These are phyloP conservation scores for Bufo gargarizans DNA, from an alignment of 2,113 vertebrate genomes.

Conservation along the genomic window DNA sequence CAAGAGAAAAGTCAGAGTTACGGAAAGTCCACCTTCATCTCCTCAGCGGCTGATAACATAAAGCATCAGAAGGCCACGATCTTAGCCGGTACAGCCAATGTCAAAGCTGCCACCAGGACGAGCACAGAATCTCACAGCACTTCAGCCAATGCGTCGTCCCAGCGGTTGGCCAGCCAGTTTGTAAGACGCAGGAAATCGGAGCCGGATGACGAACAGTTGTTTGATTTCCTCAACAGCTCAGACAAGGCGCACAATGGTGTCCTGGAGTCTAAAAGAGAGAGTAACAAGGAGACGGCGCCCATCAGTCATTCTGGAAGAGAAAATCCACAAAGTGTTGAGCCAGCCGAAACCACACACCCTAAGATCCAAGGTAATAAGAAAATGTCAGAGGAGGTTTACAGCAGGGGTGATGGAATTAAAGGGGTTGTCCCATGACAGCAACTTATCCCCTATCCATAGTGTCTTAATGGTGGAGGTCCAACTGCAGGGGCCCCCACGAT, in stretches of 20 bases:
- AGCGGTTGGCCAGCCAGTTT: conserved; percentile 82
- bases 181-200: conserved; percentile 90
- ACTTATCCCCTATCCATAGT: too few relatives aligned
- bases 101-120: conserved; percentile 67
- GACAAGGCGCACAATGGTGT: conserved; percentile 82
- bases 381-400: too few relatives aligned
- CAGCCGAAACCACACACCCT: conserved; percentile 74
- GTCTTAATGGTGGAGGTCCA: too few relatives aligned
- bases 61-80: conserved; percentile 82
- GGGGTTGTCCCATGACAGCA: too few relatives aligned
- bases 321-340: conserved; percentile 80
- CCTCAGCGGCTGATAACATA: conserved; percentile 88
- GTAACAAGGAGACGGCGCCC: conserved; percentile 69
- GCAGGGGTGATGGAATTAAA: too few relatives aligned
- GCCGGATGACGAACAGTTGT: conserved; percentile 92
- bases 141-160: conserved; percentile 61
- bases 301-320: conserved; percentile 79
- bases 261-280: conserved; percentile 81
- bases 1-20: conserved; percentile 68
- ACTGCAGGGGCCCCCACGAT: too few relatives aligned
- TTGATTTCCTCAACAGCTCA: conserved; percentile 97
- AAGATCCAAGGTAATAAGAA: conserved; percentile 71
- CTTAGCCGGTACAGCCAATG: conserved; percentile 80
- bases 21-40: conserved; percentile 76
- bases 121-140: conserved; percentile 59